Evolutionary conservation across 2,888 invertebrate genomes (phyloP), one percentile per base, ranked within the genome.

Genomic region (Embidobia sp.): DNA sequence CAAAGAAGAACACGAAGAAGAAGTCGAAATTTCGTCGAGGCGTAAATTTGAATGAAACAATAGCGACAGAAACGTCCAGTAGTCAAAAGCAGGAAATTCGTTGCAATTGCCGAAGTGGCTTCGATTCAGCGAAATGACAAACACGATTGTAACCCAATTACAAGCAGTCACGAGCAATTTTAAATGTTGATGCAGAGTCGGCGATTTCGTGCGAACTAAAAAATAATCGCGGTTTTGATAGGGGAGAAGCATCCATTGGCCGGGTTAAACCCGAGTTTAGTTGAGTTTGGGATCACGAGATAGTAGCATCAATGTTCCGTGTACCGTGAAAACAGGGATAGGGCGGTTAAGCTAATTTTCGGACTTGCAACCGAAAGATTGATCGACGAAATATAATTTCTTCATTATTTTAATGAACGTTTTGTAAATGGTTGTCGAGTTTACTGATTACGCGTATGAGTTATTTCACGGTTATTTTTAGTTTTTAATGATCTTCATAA

Each of bases 301-400:
- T 48, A 27, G n/a, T 5, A 48, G 27, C 37, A 19, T 48, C 48
- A 48, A 63, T 48, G 44, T 59, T 18, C 37, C 15, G 18, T 26
- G 18, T 26, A 61, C 15, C 35, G 33, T 29, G 61, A 48, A 61
- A 61, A 61, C 48, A 46, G n/a, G 35, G 15, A 19, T 48, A 63
- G 49, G 10, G 27, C 37, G 27, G 48, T 37, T 61, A 61, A 61
- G 15, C 31, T n/a, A 49, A 46, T 49, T 63, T 63, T 48, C 61
- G 18, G 10, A 11, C 48, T n/a, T n/a, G n/a, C n/a, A n/a, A 27
- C 4, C 16, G 4, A 27, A n/a, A 4, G 15, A 44, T 18, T 48
- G n/a, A 61, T 61, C 27, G 40, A 44, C 13, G 16, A 5, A 49
- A 7, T 33, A 51, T 53, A 51, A 44, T 19, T 53, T 66, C 22